Base-by-base conservation (phyloP, 1,140 invertebrate genomes). In the Eriocheir sinensis region DNA sequence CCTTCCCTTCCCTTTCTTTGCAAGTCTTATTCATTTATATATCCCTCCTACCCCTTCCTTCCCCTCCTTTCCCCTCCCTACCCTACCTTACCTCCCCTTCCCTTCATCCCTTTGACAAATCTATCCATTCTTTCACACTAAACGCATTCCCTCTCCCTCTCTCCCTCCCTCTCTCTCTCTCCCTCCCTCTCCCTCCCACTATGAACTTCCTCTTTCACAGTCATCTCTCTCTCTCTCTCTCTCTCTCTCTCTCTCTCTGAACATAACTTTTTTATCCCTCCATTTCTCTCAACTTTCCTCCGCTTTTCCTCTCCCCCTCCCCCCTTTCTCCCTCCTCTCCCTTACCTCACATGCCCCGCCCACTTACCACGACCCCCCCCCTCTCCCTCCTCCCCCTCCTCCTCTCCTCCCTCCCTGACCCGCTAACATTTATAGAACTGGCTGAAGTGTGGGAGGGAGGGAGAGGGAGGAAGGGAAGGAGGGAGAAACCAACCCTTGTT, bases 161-260 rank as follows among this genome's bases (percentile, higher is more conserved):
- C 53, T 60, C 53, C 17, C 21, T 60, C 8, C 53, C 6, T 21
- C 27, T 60, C 9, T 21, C 53, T 60, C 9, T 21, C 17, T 9
- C 17, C 27, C 4, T 6, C 53, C 2, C 53, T 60, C 60, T 72
- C 60, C 3, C n/a, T 72, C 21, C 27, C 60, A 15, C 44, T 48
- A 48, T 48, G 4, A 8, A 15, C 15, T 48, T 72, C n/a, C 60
- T 72, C 60, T n/a, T n/a, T 72, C 60, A n/a, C n/a, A n/a, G n/a
- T n/a, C n/a, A n/a, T 72, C 60, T 72, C 60, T n/a, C 60, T 72
- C 60, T 21, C 60, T 72, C 60, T 40, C 86, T 88, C 85, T 32
- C 38, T 38, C 38, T 38, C n/a, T 85, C 15, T 36, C 81, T 85
- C 32, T 34, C n/a, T 0, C 9, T 85, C 12, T n/a, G n/a, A n/a